phyloP scores from a whole-genome alignment of 2,888 invertebrate genomes.

The Amiota communis region DNA sequence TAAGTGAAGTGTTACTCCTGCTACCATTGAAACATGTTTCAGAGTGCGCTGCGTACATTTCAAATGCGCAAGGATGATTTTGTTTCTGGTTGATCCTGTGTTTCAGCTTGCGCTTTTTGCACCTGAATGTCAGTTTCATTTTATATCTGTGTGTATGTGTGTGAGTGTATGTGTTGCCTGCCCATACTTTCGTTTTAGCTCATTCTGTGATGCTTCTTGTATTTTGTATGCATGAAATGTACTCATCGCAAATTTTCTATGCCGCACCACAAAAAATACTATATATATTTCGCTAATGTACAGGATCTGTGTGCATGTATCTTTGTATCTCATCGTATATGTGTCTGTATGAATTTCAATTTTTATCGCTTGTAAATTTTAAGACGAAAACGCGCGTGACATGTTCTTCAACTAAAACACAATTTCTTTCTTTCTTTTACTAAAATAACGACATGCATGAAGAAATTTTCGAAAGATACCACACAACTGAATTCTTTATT shows the following conservation, averaged over 20 bases:
- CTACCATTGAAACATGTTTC: background rate
- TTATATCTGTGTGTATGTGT: background rate
- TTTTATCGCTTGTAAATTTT: slow-evolving; percentile 67
- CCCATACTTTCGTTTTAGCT: background rate
- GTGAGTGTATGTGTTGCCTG: background rate
- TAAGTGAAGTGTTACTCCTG: slow-evolving; percentile 28
- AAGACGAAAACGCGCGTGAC: slow-evolving; percentile 65
- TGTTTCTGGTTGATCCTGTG: too few relatives aligned
- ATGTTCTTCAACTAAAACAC: slow-evolving; percentile 51
- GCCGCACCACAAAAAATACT: slow-evolving; percentile 61
- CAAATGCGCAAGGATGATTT: slow-evolving; percentile 17
- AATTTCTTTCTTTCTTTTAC: background rate
- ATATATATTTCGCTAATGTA: slow-evolving; percentile 12
- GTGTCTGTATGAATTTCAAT: slow-evolving; percentile 49
- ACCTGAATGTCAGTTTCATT: slow-evolving; percentile 19
- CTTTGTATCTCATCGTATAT: too few relatives aligned
- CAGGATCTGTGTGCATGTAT: too few relatives aligned
- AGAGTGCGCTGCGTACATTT: slow-evolving; percentile 43
- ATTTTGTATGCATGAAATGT: slow-evolving; percentile 68
- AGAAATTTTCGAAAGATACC: too few relatives aligned
- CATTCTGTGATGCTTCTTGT: slow-evolving; percentile 37
- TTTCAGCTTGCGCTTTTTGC: slow-evolving; percentile 3
- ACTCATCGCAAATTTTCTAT: slow-evolving; percentile 63
- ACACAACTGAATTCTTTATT: too few relatives aligned
- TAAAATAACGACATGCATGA: background rate